These are phyloP conservation scores for Pseudorectes ferrugineus DNA, from an alignment of 2,113 vertebrate species.

Conservation along the genomic window DNA sequence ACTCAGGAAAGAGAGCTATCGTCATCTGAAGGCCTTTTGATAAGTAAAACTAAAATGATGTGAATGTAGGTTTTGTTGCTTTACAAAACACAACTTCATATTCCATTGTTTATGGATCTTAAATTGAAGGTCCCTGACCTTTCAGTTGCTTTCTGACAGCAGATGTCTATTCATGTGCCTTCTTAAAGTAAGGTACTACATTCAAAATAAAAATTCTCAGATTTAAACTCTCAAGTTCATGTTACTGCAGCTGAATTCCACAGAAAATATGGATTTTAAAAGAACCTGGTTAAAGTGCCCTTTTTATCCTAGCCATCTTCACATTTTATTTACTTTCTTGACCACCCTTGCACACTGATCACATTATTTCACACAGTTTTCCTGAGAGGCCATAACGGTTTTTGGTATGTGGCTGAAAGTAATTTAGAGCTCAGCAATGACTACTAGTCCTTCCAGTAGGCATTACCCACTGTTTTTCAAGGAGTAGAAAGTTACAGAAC, in stretches of 20 bases:
- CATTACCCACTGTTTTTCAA: background rate
- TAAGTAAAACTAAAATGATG: background rate
- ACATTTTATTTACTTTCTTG: background rate
- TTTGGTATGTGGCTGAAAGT: background rate
- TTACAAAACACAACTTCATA: background rate
- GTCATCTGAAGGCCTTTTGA: background rate
- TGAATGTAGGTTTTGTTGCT: background rate
- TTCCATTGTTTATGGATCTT: background rate
- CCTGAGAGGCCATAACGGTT: background rate
- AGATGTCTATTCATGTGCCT: background rate
- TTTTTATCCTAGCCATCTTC: background rate
- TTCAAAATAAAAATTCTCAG: background rate
- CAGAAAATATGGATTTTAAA: background rate
- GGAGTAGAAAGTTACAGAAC: background rate
- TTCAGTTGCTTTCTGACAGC: background rate
- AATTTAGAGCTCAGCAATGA: background rate
- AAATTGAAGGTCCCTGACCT: background rate
- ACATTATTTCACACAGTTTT: background rate
- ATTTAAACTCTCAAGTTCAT: background rate
- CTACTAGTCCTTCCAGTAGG: background rate
- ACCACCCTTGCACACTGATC: background rate
- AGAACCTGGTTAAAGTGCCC: background rate
- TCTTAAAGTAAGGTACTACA: background rate
- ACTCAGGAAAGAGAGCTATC: background rate
- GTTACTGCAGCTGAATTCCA: background rate